Base-by-base conservation (phyloP, 2,888 invertebrate species). In the Idaea biselata region DNA sequence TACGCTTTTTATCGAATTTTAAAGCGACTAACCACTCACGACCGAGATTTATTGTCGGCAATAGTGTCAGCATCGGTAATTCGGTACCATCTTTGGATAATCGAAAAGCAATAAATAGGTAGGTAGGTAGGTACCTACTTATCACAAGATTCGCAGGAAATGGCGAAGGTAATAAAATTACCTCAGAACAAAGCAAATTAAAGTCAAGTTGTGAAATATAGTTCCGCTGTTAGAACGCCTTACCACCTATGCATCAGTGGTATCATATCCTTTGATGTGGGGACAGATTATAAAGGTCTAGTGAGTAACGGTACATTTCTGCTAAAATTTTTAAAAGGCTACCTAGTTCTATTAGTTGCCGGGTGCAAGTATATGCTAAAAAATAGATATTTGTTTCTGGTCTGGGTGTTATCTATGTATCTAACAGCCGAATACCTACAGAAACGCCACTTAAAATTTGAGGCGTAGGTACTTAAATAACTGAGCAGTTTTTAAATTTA, bases 61-160 rank as follows among this genome's bases (percentile, higher is more conserved):
- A 60, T 64, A 66, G 60, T 63, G 66, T 62, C 66, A 68, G 68
- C 67, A 66, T 72, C 68, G 67, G 67, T 66, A 68, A 70, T 71
- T 68, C 65, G 65, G 62, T 59, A 56, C 60, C 64, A 65, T 62
- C 67, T 65, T 68, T 59, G 59, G 62, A 60, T 62, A 60, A 62
- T 59, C 62, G 60, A 60, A 61, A 63, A 60, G 58, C 58, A 71
- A 67, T 68, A 44, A 14, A 14, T 44, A 25, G 25, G 62, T 67
- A 44, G 44, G 44, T 44, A 44, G 11, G 11, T 44, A 25, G 25
- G 62, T 67, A 44, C 8, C 8, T 44, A 44, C 0, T 11, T 44
- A 44, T 44, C 14, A 44, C 11, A 11, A 33, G 33, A 67, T 65
- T 67, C 61, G 58, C 63, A 68, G 71, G 68, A 69, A 71, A 44